Conservation (phyloP, 2,888 invertebrate species). For the Thumatha senex region DNA sequence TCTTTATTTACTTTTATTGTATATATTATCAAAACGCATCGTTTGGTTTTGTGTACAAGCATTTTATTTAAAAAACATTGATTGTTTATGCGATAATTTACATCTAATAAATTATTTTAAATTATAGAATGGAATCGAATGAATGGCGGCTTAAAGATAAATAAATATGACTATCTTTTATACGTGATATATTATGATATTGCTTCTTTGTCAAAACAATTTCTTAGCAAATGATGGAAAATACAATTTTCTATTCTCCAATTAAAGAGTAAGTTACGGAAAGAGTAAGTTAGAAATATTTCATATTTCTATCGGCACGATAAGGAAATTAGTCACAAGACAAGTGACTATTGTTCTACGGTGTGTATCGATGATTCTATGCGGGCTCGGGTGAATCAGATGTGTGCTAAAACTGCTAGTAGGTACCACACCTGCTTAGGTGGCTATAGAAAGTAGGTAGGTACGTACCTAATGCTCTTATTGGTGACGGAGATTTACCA, state of each 20-base stretch:
- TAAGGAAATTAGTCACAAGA: conserved; percentile 19
- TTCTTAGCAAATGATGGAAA: background rate
- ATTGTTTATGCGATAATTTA: background rate
- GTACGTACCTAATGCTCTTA: background rate
- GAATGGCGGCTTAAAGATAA: background rate
- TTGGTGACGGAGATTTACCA: background rate
- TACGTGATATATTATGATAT: background rate
- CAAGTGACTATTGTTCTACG: conserved; percentile 12
- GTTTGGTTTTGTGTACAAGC: conserved; percentile 9
- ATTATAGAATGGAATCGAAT: background rate
- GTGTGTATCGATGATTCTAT: conserved; percentile 10
- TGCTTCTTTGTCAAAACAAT: background rate
- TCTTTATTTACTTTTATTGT: conserved; percentile 71
- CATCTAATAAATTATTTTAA: background rate
- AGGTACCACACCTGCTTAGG: background rate
- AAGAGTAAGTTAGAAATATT: conserved; percentile 7
- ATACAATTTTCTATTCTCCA: background rate
- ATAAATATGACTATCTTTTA: too few species aligned
- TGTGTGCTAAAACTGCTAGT: background rate
- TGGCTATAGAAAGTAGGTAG: background rate
- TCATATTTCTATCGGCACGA: conserved; percentile 11
- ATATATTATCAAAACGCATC: conserved; percentile 22
- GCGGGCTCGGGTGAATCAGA: conserved; percentile 12
- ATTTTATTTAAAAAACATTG: conserved; percentile 13
- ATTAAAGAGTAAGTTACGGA: conserved; percentile 7